Evolutionary conservation across 2,113 vertebrate species (phyloP).

Genomic region (Dromiciops gliroides): DNA sequence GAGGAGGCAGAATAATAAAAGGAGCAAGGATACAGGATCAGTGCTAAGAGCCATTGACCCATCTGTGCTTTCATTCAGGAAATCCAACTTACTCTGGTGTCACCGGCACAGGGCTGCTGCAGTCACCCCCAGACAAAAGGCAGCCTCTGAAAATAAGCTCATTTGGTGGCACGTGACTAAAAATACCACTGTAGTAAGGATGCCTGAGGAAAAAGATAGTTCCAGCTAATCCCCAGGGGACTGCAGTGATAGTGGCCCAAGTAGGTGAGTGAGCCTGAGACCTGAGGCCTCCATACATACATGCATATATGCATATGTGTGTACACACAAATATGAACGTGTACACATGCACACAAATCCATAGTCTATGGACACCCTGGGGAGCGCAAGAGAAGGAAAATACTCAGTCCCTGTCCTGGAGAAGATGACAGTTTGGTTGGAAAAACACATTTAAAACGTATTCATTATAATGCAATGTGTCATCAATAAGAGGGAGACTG

Average conservation of each 20-base stretch:
- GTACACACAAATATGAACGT: background rate
- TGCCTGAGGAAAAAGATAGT: background rate
- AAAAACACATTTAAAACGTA: background rate
- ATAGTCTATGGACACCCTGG: background rate
- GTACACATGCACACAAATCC: background rate
- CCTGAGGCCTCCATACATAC: background rate
- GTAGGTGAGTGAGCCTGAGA: background rate
- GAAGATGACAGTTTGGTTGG: background rate
- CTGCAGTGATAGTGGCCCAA: background rate
- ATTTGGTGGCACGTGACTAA: background rate
- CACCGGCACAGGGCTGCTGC: background rate
- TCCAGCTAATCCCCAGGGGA: background rate
- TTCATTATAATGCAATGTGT: too few relatives aligned
- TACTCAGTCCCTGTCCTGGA: background rate
- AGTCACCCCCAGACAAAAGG: background rate
- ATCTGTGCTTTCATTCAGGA: background rate
- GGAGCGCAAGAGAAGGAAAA: background rate
- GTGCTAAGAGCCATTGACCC: background rate
- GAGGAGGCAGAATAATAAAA: background rate
- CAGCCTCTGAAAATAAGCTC: background rate
- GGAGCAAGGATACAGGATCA: background rate
- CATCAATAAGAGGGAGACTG: too few relatives aligned
- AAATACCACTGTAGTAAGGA: background rate
- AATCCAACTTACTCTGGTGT: background rate
- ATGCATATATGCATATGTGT: background rate